phyloP scores from a whole-genome alignment of 2,797 vertebrate species.

The Enteromius thamalakanensis region DNA sequence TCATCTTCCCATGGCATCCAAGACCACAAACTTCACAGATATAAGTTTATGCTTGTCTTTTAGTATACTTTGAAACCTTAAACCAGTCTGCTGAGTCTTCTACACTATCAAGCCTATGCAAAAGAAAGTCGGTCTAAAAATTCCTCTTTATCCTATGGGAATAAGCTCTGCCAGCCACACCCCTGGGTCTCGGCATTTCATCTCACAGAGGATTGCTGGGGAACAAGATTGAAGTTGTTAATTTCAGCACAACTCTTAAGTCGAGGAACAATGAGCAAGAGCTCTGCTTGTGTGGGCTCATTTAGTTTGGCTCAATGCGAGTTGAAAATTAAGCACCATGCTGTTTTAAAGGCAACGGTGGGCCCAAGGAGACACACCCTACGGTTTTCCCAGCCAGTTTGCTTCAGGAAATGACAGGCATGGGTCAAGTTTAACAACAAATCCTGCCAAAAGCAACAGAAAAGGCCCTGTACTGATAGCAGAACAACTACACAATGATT shows the following conservation, averaged over 20 bases:
- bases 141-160: constrained; percentile 65
- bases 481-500: constrained; percentile 20
- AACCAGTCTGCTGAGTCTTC: not conserved
- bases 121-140: constrained; percentile 68
- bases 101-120: constrained; percentile 68
- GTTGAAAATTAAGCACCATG: constrained; percentile 40
- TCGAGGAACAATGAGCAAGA: constrained; percentile 50
- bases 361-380: constrained; percentile 30
- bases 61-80: not conserved
- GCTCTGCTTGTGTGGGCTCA: constrained; percentile 56
- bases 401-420: constrained; percentile 34
- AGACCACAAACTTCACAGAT: not conserved
- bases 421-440: constrained; percentile 11
- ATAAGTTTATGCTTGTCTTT: constrained; percentile 16
- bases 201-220: constrained; percentile 54
- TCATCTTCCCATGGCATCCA: not conserved
- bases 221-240: constrained; percentile 26
- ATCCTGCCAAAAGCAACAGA: constrained; percentile 31
- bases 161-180: constrained; percentile 60
- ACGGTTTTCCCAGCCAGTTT: not conserved
- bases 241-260: not conserved
- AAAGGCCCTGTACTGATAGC: constrained; percentile 20
- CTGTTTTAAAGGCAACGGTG: constrained; percentile 40
- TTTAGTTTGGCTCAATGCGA: constrained; percentile 40
- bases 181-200: constrained; percentile 57